These are phyloP conservation scores for Boulengeromyrus knoepffleri DNA, from an alignment of 2,113 vertebrate genomes.

Conservation along the genomic window DNA sequence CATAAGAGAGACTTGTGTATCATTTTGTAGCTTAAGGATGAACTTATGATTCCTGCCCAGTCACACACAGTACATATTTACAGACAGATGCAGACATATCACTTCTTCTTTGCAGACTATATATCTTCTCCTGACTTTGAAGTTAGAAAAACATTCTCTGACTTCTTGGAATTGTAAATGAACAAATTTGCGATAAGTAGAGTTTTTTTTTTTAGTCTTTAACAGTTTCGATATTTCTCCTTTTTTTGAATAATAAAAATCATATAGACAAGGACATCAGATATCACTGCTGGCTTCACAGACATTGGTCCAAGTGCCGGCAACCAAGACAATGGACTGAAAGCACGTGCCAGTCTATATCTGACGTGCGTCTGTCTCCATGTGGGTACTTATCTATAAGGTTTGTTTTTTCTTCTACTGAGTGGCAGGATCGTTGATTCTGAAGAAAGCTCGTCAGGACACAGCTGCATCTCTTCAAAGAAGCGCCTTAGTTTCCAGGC, in stretches of 20 bases:
- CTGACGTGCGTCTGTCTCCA: not conserved
- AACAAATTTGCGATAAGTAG: constrained; percentile 16
- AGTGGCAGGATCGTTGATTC: not conserved
- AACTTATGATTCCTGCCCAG: not conserved
- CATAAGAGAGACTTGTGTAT: not conserved
- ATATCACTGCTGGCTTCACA: not conserved
- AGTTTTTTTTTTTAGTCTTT: constrained; percentile 43
- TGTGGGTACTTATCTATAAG: not conserved
- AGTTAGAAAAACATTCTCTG: not conserved
- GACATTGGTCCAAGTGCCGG: not conserved
- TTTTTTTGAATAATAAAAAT: constrained; percentile 49
- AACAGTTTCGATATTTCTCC: constrained; percentile 55
- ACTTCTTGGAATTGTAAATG: not conserved
- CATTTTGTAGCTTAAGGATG: not conserved
- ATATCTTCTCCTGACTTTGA: not conserved
- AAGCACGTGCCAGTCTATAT: not conserved
- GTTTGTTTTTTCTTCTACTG: not conserved
- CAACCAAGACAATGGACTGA: not conserved
- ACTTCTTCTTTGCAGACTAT: constrained; percentile 14
- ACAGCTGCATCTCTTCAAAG: constrained; percentile 8
- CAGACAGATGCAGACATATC: accelerated
- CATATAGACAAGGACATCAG: not conserved
- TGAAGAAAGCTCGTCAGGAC: not conserved
- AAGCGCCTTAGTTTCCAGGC: constrained; percentile 24
- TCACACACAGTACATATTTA: not conserved